Base-by-base conservation (phyloP, 2,113 vertebrate genomes). In the Carlito syrichta region DNA sequence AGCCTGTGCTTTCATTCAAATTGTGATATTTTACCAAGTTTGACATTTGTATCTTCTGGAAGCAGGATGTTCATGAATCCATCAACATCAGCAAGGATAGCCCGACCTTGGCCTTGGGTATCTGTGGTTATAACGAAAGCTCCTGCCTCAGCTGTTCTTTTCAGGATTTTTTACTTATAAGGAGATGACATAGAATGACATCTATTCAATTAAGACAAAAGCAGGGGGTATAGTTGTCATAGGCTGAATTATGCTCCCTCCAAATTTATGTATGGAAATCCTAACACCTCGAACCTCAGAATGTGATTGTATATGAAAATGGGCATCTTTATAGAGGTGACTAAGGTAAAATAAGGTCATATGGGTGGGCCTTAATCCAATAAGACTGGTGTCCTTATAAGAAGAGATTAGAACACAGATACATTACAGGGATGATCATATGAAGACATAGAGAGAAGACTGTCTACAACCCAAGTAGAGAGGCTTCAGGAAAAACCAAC, bases 101-200 rank as follows among this genome's bases (percentile, higher is more conserved):
- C 8, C 7, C 50, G 50, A 52, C 8, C 8, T 52, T 52, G 50
- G 50, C 50, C 12, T 52, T 56, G 54, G 12, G 11, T 17, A 17
- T 56, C 54, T 16, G 54, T 56, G 54, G 5, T 17, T 13, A 56
- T 17, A 17, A 13, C 16, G 1, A 5, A 22, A n/a, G 32, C 76
- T n/a, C 50, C 23, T 0, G 6, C 32, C 2, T 0, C n/a, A 20
- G 5, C 50, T 13, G 50, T 2, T 22, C 20, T 45, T n/a, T 10
- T 50, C 32, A n/a, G 32, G 48, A 40, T 38, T 25, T 22, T 22
- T 10, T 25, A 12, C 25, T 69, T 40, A 43, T 10, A 71, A n/a
- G n/a, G n/a, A 71, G 38, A 43, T 5, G 2, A 20, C 20, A 30
- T 16, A 74, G 13, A 23, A 14, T 27, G 40, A 30, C n/a, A n/a